A percentile compares a stretch with the other conserved stretches of the same genome.
Evolutionary conservation across 2,888 invertebrate species (phyloP).

Genomic region (Tenthredo notha): DNA sequence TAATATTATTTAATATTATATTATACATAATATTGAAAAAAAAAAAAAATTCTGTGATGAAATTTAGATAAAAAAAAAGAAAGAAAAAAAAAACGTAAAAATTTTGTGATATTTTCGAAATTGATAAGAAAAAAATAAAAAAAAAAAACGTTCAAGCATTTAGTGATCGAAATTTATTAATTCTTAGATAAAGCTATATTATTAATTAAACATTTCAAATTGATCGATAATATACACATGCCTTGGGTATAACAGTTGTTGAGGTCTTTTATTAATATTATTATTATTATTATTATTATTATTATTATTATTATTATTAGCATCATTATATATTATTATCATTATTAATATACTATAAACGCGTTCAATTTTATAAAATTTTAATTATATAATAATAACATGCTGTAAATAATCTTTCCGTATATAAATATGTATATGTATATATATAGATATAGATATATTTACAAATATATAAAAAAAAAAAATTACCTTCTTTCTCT

Average conservation of each 20-base stretch:
- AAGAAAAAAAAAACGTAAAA: constrained; percentile 40
- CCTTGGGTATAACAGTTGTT: constrained; percentile 13
- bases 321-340: neutral
- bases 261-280: constrained; percentile 7
- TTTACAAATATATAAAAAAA: neutral
- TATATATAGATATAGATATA: neutral
- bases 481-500: constrained; percentile 22
- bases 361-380: constrained; percentile 11
- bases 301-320: constrained; percentile 1
- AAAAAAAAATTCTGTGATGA: constrained; percentile 59
- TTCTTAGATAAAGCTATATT: neutral
- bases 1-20: neutral
- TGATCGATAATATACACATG: constrained; percentile 2
- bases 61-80: constrained; percentile 35
- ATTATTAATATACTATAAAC: neutral
- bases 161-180: constrained; percentile 25
- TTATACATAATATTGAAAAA: neutral
- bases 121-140: constrained; percentile 27
- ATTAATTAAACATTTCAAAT: neutral
- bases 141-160: neutral
- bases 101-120: constrained; percentile 59
- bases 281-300: neutral
- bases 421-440: neutral
- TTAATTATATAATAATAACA: neutral
- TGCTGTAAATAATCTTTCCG: constrained; percentile 21